Conservation (phyloP, 2,113 vertebrate genomes). For the Melanerpes aurifrons region DNA sequence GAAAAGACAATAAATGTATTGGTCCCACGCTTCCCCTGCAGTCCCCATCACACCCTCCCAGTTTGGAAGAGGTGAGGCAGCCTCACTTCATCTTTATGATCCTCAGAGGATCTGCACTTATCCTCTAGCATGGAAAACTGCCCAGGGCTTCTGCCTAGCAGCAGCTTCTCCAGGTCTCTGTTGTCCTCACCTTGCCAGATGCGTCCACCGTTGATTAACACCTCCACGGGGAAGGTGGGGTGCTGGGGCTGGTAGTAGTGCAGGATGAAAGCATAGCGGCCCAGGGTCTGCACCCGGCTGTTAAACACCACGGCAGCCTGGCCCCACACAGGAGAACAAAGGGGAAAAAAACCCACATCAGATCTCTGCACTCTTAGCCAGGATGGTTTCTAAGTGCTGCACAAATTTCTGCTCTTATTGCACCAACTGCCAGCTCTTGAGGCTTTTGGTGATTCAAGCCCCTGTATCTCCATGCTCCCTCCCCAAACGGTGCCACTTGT, state of each 20-base stretch:
- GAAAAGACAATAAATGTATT: background rate
- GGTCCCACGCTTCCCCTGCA: background rate
- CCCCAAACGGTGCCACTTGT: background rate
- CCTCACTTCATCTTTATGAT: background rate
- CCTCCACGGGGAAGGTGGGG: constrained; percentile 84
- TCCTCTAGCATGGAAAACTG: background rate
- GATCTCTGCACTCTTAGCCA: background rate
- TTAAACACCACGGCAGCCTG: constrained; percentile 87
- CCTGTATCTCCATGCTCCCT: accelerated
- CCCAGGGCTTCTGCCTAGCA: background rate
- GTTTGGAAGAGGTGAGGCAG: background rate
- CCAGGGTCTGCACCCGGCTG: constrained; percentile 82
- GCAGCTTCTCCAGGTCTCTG: background rate
- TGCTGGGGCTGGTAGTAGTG: constrained; percentile 93
- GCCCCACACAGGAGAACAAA: constrained; percentile 54
- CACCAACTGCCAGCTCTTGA: background rate
- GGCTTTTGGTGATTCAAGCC: background rate
- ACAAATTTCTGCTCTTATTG: background rate
- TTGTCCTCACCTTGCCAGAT: constrained; percentile 91
- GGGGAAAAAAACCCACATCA: background rate
- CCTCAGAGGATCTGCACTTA: background rate
- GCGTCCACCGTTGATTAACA: constrained; percentile 86
- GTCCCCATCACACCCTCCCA: background rate
- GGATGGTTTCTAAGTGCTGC: background rate
- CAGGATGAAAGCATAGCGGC: constrained; percentile 93